Base-by-base conservation (phyloP, 2,113 vertebrate species). In the Salvelinus fontinalis region DNA sequence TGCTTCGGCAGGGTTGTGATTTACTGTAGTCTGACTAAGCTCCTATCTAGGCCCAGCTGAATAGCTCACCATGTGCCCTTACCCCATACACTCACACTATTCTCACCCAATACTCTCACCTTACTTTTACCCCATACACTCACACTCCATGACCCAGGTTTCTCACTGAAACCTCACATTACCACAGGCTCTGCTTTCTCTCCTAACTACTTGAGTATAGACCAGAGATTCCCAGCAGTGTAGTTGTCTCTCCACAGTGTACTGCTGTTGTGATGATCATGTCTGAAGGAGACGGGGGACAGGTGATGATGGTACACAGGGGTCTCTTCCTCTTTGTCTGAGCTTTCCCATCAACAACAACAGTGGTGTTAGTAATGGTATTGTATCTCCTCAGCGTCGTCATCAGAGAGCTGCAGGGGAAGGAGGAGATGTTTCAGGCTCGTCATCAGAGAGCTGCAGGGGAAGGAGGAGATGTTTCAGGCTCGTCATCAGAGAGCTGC, bases 191-290 rank as follows among this genome's bases (percentile, higher is more conserved):
- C 39, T 44, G 9, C 39, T 44, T 44, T 44, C 39, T 44, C 39
- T 44, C 9, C 39, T 44, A 44, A 44, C 39, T 44, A 44, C 39
- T 44, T 44, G 39, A 44, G 39, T 44, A 9, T 44, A 44, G 9
- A 74, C 75, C 68, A 20, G 78, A 74, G 62, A 91, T 88, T 92
- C 91, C 91, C 81, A 62, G 59, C n/a, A 72, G 65, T 87, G 81
- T 89, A 88, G 20, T 62, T 62, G 59, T 62, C 59, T 22, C 39
- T 44, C 39, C 8, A 22, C 3, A 8, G 59, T 62, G 59, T n/a
- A 44, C 39, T 44, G 39, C 39, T 44, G 39, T 11, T 44, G 39
- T 44, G 39, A 44, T 44, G 39, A 44, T 44, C 9, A 44, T 44
- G 59, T 62, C 2, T 31, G 66, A 3, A 31, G 13, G 65, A 5